Evolutionary conservation across 2,888 invertebrate species (phyloP).

Genomic region (Aspidiotus destructor): DNA sequence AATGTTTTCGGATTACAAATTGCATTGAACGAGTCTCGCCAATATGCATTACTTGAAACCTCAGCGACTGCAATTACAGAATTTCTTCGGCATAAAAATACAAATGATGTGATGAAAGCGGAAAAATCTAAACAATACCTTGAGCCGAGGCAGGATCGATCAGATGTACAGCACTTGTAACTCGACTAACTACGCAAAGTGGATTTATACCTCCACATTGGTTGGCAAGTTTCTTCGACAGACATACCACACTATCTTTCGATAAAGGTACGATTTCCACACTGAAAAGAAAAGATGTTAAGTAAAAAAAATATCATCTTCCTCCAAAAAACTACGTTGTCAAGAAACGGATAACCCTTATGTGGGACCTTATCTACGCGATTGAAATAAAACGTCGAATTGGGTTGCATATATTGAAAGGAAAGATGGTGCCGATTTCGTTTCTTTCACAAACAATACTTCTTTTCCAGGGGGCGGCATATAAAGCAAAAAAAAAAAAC

Average conservation of each 20-base stretch:
- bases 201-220: constrained; percentile 80
- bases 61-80: constrained; percentile 60
- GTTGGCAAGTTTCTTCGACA: constrained; percentile 75
- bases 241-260: constrained; percentile 84
- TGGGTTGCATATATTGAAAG: neutral
- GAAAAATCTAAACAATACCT: constrained; percentile 46
- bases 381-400: too few relatives aligned
- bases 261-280: constrained; percentile 94
- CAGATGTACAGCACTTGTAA: constrained; percentile 80
- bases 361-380: too few relatives aligned
- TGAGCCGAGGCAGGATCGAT: constrained; percentile 85
- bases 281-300: constrained; percentile 44
- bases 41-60: constrained; percentile 66
- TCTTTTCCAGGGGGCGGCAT: neutral
- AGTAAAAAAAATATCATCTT: constrained; percentile 7
- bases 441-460: constrained; percentile 1
- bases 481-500: neutral
- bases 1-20: constrained; percentile 86
- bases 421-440: neutral
- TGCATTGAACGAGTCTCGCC: constrained; percentile 74
- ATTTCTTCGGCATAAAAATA: neutral
- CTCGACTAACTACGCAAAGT: constrained; percentile 76
- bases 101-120: neutral
- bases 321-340: neutral
- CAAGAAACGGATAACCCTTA: too few relatives aligned